Conservation (phyloP, 2,113 vertebrate genomes). For the Aix galericulata region DNA sequence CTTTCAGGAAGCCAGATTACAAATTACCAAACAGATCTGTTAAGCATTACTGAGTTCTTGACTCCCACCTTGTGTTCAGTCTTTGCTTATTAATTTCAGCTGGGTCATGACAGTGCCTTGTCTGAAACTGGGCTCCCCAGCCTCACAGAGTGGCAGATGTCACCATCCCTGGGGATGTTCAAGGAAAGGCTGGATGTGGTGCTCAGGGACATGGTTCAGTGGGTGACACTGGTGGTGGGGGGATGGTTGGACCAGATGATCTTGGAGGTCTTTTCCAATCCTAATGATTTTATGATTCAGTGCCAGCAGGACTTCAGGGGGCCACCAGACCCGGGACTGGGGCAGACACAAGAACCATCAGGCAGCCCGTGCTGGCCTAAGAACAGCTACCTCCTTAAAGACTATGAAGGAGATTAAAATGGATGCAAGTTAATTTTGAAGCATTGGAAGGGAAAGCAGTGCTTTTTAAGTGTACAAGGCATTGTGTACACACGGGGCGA, state of each 20-base stretch:
- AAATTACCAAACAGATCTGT: not conserved
- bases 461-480: accelerated
- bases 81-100: not conserved
- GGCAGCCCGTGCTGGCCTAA: not conserved
- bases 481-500: accelerated
- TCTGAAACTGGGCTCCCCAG: accelerated
- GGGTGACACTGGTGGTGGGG: no score
- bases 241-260: no score
- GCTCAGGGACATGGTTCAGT: no score
- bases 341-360: not conserved
- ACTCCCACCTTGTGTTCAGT: not conserved
- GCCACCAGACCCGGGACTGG: accelerated
- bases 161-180: no score
- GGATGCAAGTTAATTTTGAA: no score
- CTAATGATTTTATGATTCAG: no score
- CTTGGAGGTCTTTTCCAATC: no score
- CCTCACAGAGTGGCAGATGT: not conserved
- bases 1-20: not conserved
- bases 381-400: not conserved
- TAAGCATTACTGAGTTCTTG: not conserved
- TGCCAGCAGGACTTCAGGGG: not conserved
- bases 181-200: no score
- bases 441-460: not conserved
- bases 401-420: not conserved
- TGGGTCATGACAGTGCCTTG: not conserved